These are phyloP conservation scores for Apis mellifera DNA, from an alignment of 1,140 invertebrate species.

Conservation along the genomic window DNA sequence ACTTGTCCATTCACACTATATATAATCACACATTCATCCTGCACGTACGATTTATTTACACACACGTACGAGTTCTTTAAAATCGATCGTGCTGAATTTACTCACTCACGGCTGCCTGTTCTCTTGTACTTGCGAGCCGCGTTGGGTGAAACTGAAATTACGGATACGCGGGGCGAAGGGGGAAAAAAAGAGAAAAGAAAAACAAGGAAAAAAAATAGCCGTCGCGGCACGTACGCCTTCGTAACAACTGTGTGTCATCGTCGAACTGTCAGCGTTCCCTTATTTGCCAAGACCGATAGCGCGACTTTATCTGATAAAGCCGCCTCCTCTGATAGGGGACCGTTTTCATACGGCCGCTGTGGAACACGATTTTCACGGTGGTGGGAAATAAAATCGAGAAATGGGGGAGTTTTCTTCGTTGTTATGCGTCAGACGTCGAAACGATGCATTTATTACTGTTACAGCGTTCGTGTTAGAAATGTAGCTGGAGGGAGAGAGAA, in stretches of 20 bases:
- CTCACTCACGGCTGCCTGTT: slow-evolving; percentile 33
- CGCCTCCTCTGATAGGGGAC: slow-evolving; percentile 47
- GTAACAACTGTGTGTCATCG: slow-evolving; percentile 62
- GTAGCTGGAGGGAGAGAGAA: neutral
- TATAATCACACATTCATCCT: neutral
- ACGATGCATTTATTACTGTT: slow-evolving; percentile 40
- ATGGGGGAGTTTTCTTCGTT: slow-evolving; percentile 28
- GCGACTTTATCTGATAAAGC: slow-evolving; percentile 71
- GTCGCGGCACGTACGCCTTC: slow-evolving; percentile 58
- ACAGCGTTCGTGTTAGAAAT: slow-evolving; percentile 12
- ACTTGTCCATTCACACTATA: neutral
- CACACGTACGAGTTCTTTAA: neutral
- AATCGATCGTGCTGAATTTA: slow-evolving; percentile 44
- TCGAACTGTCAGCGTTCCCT: slow-evolving; percentile 61
- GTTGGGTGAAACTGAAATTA: slow-evolving; percentile 47
- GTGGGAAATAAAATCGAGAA: slow-evolving; percentile 37
- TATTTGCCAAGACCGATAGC: slow-evolving; percentile 71
- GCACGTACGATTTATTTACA: too few relatives aligned
- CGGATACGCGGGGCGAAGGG: slow-evolving; percentile 17
- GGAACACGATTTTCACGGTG: slow-evolving; percentile 5
- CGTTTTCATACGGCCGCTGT: slow-evolving; percentile 22
- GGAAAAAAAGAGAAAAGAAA: slow-evolving; percentile 37
- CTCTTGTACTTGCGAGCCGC: slow-evolving; percentile 17
- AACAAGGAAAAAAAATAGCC: slow-evolving; percentile 45
- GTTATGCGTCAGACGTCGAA: slow-evolving; percentile 49